These are phyloP conservation scores for Brachionus rubens DNA, from an alignment of 1,140 invertebrate species.

Conservation along the genomic window DNA sequence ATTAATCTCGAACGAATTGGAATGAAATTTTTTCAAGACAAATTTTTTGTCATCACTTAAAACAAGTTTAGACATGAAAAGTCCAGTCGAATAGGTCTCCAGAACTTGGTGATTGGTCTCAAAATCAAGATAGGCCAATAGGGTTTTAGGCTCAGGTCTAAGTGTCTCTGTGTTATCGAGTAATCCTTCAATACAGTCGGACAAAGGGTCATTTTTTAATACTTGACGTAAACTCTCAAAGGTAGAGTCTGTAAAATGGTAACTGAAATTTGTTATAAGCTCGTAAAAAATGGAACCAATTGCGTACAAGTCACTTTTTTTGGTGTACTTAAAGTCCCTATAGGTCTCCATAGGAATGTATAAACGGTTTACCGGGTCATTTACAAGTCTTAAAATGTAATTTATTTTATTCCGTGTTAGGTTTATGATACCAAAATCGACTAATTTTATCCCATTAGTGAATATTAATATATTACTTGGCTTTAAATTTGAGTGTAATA, in stretches of 20 bases:
- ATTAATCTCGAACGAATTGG: neutral
- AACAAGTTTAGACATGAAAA: neutral
- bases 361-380: neutral
- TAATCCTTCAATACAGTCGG: neutral
- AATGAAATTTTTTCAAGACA: conserved; percentile 3
- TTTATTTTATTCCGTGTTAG: neutral
- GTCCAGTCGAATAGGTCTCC: conserved; percentile 10
- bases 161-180: neutral
- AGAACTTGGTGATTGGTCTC: neutral
- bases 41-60: neutral
- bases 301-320: conserved; percentile 16
- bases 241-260: neutral
- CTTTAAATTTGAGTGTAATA: conserved; percentile 25
- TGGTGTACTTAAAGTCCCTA: neutral
- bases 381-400: neutral
- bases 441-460: neutral
- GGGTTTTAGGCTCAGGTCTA: neutral
- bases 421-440: neutral
- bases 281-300: neutral
- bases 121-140: neutral
- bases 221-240: too few species aligned
- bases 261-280: neutral
- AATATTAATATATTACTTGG: conserved; percentile 6
- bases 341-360: neutral
- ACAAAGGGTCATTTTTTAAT: neutral